Base-by-base conservation (phyloP, 2,113 vertebrate species). In the Bubo blakistoni region DNA sequence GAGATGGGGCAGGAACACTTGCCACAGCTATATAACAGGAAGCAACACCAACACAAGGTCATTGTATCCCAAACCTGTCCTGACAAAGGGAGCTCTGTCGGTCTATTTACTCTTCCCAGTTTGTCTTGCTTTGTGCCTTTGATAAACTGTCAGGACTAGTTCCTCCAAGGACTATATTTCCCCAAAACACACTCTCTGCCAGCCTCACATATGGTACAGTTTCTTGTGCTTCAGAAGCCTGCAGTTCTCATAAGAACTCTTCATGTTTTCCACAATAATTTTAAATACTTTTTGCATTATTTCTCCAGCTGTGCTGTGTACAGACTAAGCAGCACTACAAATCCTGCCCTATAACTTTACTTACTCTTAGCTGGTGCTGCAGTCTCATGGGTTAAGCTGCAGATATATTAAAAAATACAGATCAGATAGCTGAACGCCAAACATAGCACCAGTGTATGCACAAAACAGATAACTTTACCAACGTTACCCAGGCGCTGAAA, bases 261-360 rank as follows among this genome's bases (percentile, higher is more conserved):
- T 85, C 58, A 74, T 59, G 85, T 81, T 96, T 96, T 94, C 86
- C 74, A 34, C 30, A 94, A 90, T 87, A 81, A 90, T 91, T 90
- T 47, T 25, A 81, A 88, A 85, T 66, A 54, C 27, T 91, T 83
- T 27, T 84, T 0, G 4, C 94, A 78, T 88, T 74, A 78, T 93
- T 95, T 92, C 94, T 74, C 79, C 91, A 96, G 81, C 91, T 95
- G 88, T 52, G 76, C 44, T 36, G 52, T 32, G 7, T 36, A 47
- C 8, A 10, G 61, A 34, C 44, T 54, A 42, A 90, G 84, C 67
- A 80, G 73, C 40, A 38, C 30, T n/a, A 52, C 74, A 81, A 40
- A 76, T 61, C 54, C 55, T 83, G 70, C 63, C 59, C 63, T 92
- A 2, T 9, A 87, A 76, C 1, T 6, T 30, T 63, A 62, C 57